phyloP scores from a whole-genome alignment of 2,797 vertebrate genomes.

The Acropternis orthonyx region DNA sequence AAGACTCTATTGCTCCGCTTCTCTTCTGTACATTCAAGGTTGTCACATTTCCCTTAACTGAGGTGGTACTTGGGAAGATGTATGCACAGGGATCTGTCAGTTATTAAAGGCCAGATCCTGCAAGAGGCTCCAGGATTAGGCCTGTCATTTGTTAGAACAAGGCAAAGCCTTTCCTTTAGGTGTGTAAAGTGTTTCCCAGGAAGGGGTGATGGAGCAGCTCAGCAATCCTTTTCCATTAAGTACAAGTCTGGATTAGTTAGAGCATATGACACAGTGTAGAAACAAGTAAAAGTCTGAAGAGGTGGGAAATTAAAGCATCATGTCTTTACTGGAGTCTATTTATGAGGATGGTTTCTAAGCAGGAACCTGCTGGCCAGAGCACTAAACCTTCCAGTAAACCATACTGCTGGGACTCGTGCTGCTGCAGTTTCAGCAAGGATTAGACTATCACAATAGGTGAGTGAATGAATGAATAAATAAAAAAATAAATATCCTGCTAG shows the following conservation, averaged over 20 bases:
- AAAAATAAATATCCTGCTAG: neutral
- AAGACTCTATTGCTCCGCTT: neutral
- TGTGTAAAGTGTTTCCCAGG: slow-evolving; percentile 2
- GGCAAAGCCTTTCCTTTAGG: neutral
- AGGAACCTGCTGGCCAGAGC: neutral
- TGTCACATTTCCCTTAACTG: neutral
- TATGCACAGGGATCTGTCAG: neutral
- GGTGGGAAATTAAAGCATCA: slow-evolving; percentile 22
- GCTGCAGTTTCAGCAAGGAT: neutral
- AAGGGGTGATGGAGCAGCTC: neutral
- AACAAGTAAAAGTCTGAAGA: slow-evolving; percentile 3
- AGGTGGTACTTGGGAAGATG: neutral
- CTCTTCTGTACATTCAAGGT: neutral
- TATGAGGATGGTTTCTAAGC: slow-evolving; percentile 31
- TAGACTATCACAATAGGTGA: neutral
- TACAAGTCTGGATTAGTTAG: neutral
- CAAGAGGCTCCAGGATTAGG: neutral
- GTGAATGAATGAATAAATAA: neutral
- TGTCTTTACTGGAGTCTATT: slow-evolving; percentile 5
- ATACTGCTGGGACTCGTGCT: neutral
- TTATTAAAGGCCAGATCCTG: neutral
- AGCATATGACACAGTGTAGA: neutral
- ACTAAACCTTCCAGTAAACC: neutral
- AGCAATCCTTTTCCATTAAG: neutral
- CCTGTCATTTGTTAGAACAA: neutral